Conservation (phyloP, 2,797 vertebrate genomes). For the Mormyrus proboscirostris region DNA sequence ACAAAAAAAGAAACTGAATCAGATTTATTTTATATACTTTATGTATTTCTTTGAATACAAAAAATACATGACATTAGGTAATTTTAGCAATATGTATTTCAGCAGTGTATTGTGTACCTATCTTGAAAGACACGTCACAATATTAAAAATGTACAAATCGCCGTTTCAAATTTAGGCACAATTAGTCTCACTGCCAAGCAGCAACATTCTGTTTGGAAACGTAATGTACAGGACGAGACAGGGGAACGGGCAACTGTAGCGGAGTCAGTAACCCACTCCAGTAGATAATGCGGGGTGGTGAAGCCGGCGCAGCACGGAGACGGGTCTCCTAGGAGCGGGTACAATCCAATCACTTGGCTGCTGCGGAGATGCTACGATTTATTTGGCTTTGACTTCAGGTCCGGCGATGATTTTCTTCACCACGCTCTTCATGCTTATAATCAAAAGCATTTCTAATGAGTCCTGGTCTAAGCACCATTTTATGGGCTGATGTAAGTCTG, state of each 20-base stretch:
- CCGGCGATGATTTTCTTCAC: background rate
- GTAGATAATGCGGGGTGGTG: background rate
- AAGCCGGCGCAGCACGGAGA: background rate
- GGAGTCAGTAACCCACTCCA: background rate
- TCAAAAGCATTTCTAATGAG: background rate
- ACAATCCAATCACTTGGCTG: background rate
- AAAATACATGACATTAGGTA: constrained; percentile 13
- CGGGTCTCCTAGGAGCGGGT: background rate
- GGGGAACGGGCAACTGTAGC: background rate
- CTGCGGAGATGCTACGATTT: background rate
- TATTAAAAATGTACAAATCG: constrained; percentile 22
- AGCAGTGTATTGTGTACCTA: constrained; percentile 22
- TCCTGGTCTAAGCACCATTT: background rate
- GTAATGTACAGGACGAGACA: background rate
- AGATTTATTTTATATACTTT: constrained; percentile 15
- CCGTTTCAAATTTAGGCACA: constrained; percentile 29
- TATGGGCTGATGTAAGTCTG: background rate
- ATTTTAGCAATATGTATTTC: constrained; percentile 21
- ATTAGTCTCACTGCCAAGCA: constrained; percentile 30
- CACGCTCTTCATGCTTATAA: background rate
- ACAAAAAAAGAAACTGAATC: background rate
- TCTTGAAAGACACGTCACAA: constrained; percentile 26
- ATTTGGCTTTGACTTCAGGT: background rate
- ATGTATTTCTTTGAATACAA: constrained; percentile 21
- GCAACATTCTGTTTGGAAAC: constrained; percentile 11